These are phyloP conservation scores for Eulimnadia texana DNA, from an alignment of 1,140 invertebrate genomes.

Conservation along the genomic window DNA sequence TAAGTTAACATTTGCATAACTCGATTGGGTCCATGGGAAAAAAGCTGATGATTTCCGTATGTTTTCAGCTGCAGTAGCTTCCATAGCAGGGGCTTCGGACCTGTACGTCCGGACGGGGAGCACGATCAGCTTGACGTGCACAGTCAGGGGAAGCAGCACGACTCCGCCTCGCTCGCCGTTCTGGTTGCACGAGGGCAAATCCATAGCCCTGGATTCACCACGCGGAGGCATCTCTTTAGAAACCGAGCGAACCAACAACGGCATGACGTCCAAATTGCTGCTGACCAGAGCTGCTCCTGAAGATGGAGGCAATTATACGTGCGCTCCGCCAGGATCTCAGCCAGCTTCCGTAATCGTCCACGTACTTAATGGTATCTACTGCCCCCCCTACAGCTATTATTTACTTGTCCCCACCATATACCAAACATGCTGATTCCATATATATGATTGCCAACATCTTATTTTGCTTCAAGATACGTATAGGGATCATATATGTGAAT, in stretches of 20 bases:
- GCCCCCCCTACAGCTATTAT: too few species aligned
- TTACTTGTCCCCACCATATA: too few species aligned
- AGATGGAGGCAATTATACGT: constrained; percentile 51
- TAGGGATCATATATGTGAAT: constrained; percentile 14
- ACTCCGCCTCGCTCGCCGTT: constrained; percentile 58
- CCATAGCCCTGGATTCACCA: constrained; percentile 65
- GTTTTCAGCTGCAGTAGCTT: constrained; percentile 68
- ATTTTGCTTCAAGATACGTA: too few species aligned
- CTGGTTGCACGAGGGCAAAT: constrained; percentile 58
- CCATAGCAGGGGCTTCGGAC: constrained; percentile 62
- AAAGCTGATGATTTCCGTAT: too few species aligned
- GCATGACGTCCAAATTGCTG: constrained; percentile 73
- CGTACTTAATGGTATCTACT: constrained; percentile 27
- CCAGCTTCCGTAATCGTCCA: constrained; percentile 26
- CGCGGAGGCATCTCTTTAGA: constrained; percentile 67
- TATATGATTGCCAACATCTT: too few species aligned
- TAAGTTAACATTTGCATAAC: too few species aligned
- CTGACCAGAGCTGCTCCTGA: constrained; percentile 67
- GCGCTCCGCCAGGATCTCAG: constrained; percentile 26
- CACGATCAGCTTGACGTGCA: constrained; percentile 74
- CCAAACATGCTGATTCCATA: too few species aligned
- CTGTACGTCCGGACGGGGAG: constrained; percentile 65
- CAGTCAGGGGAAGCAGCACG: constrained; percentile 53
- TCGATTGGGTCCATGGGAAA: too few species aligned
- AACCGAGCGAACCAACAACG: constrained; percentile 74